Conservation (phyloP, 2,888 invertebrate species). For the Brenthis ino region DNA sequence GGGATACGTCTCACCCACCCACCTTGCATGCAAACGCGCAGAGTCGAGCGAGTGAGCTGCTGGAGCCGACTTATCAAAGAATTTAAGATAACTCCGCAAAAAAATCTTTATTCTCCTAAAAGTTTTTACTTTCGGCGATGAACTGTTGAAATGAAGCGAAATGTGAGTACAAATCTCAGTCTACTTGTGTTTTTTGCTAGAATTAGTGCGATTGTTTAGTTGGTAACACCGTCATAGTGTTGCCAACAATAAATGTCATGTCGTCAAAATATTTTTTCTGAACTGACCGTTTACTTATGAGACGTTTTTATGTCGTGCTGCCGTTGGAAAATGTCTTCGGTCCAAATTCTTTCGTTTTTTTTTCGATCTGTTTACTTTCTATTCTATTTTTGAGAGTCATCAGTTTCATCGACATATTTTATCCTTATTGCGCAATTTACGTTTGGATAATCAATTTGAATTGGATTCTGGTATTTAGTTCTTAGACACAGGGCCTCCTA, state of each 20-base stretch:
- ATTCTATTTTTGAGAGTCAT: not conserved
- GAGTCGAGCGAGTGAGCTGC: slow-evolving; percentile 63
- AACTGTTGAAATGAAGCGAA: slow-evolving; percentile 72
- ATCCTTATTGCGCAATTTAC: slow-evolving; percentile 33
- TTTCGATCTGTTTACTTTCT: not conserved
- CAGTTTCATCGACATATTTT: slow-evolving; percentile 1
- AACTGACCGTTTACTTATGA: slow-evolving; percentile 3
- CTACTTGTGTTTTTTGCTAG: slow-evolving; percentile 18
- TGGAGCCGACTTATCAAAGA: slow-evolving; percentile 56
- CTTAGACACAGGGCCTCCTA: slow-evolving; percentile 54
- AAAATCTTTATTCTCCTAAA: slow-evolving; percentile 22
- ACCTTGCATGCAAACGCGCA: slow-evolving; percentile 58
- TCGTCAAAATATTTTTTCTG: slow-evolving; percentile 17
- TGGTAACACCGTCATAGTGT: slow-evolving; percentile 43
- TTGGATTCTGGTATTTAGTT: slow-evolving; percentile 51
- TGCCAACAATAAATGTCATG: slow-evolving; percentile 48
- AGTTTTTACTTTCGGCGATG: slow-evolving; percentile 40
- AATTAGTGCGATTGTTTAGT: slow-evolving; percentile 18
- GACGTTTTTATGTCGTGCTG: slow-evolving; percentile 22
- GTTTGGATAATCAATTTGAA: slow-evolving; percentile 35
- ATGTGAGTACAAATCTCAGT: slow-evolving; percentile 63
- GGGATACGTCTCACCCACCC: slow-evolving; percentile 64
- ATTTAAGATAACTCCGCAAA: slow-evolving; percentile 37
- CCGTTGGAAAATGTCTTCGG: slow-evolving; percentile 6
- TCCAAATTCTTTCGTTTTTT: not conserved